Evolutionary conservation across 2,797 vertebrate genomes (phyloP), one percentile per base, ranked within the genome.

Genomic region (Staurois parvus): DNA sequence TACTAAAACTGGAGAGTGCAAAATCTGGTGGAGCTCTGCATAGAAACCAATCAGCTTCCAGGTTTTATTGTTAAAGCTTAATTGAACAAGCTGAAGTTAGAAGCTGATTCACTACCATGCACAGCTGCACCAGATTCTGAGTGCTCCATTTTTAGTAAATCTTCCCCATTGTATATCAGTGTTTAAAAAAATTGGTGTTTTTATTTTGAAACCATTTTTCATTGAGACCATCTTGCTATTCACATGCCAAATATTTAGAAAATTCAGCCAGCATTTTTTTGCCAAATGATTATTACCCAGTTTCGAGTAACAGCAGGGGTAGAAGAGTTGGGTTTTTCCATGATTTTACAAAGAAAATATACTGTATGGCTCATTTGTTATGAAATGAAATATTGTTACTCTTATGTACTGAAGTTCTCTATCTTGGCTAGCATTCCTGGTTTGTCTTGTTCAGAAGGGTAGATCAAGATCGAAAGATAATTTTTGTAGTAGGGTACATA

Each of bases 311-410:
- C 67, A 12, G 66, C 42, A 12, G 5, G 21, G 9, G 29, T 2
- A 21, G 30, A 21, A 45, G 28, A 56, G 9, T 29, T 80, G 45
- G 78, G 67, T 9, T 80, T 72, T 72, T 72, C 45, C 78, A 72
- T 19, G 45, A 72, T 70, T 70, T 80, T 67, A 28, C 78, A 72
- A 70, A 34, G 45, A 48, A 79, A 79, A 66, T 66, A 40, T 42
- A n/a, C n/a, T n/a, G n/a, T n/a, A 40, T 68, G 8, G 4, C 28
- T 45, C 37, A 28, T 24, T 13, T 17, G 28, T 73, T 45, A n/a
- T 26, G 9, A 40, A 42, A 17, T 40, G 1, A 66, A 42, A 68
- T 79, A 64, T 68, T 79, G 66, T 70, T 80, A 29, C 64, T 80
- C 24, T 80, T 70, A 30, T 32, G 67, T 70, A 70, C 37, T 72